Evolutionary conservation across 2,113 vertebrate genomes (phyloP).

Genomic region (Chaetops frenatus): DNA sequence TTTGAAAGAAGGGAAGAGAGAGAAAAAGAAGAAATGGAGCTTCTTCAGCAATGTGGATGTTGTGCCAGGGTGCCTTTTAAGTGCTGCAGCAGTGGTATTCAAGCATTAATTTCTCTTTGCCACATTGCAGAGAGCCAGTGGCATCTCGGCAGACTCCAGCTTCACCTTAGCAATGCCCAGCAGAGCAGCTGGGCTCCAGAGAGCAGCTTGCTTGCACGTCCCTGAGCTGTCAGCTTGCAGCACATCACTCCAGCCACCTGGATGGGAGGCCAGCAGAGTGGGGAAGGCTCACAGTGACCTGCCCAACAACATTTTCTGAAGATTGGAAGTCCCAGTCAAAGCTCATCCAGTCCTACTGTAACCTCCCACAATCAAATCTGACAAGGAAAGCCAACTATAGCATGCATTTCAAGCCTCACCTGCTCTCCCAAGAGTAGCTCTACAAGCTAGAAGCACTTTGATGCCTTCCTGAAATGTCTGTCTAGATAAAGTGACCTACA

Average conservation of each 20-base stretch:
- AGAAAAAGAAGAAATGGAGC: neutral
- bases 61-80: neutral
- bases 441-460: neutral
- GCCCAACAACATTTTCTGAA: neutral
- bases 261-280: neutral
- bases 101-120: neutral
- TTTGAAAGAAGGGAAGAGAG: neutral
- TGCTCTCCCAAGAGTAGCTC: neutral
- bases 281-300: neutral
- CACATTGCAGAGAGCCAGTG: neutral
- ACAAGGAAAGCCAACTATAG: slow-evolving; percentile 63
- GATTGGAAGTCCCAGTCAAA: slow-evolving; percentile 12
- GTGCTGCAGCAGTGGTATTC: neutral
- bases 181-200: slow-evolving; percentile 53
- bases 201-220: neutral
- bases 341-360: neutral
- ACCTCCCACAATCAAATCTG: slow-evolving; percentile 36
- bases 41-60: neutral
- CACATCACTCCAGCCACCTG: slow-evolving; percentile 17
- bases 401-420: slow-evolving; percentile 16
- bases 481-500: neutral
- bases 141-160: neutral
- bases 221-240: slow-evolving; percentile 34
- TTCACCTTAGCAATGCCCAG: slow-evolving; percentile 18
- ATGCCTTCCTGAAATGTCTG: neutral